Evolutionary conservation across 2,797 vertebrate genomes (phyloP).

Genomic region (Scleropages formosus): DNA sequence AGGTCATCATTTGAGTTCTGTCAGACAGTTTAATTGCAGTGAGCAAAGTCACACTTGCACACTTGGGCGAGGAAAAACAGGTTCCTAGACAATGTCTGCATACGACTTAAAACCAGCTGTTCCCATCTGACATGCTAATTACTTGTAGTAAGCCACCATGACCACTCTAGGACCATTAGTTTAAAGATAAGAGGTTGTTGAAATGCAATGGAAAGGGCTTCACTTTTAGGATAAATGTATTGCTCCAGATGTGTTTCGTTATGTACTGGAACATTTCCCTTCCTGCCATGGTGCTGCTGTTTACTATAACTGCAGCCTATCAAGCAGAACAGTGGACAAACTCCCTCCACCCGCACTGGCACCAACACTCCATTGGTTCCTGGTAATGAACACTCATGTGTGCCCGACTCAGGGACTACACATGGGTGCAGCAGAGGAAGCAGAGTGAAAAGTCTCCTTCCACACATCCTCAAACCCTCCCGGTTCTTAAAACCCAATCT

Average conservation of each 20-base stretch:
- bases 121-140: conserved; percentile 18
- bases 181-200: conserved; percentile 21
- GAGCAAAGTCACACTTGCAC: not conserved
- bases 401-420: no score
- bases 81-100: not conserved
- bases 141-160: not conserved
- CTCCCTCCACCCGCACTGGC: not conserved
- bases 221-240: conserved; percentile 15
- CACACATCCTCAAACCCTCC: no score
- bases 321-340: not conserved
- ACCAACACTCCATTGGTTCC: no score
- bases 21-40: not conserved
- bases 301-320: not conserved
- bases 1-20: not conserved
- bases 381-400: no score
- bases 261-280: not conserved
- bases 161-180: conserved; percentile 6
- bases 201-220: not conserved
- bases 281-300: not conserved
- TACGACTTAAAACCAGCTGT: not conserved
- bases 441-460: no score
- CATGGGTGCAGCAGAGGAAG: no score
- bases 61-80: not conserved
- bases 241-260: not conserved
- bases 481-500: no score